Percentiles rank a stretch among this genome's conserved stretches.
phyloP scores from a whole-genome alignment of 2,888 invertebrate genomes.

The Cerastoderma edule region DNA sequence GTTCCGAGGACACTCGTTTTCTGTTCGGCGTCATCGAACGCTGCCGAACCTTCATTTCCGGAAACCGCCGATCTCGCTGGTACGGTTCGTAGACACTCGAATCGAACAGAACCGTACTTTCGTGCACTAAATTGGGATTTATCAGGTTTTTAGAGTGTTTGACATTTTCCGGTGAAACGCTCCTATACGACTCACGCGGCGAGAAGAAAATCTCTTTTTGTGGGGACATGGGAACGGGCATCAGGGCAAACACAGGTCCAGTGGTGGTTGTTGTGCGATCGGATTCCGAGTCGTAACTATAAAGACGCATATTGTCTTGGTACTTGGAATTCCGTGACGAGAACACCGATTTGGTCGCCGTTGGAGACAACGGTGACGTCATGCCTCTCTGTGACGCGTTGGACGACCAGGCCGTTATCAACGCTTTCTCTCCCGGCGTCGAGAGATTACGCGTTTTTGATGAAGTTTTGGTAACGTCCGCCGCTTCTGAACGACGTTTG shows the following conservation, averaged over 20 bases:
- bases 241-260: slow-evolving; percentile 39
- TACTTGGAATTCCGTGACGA: slow-evolving; percentile 34
- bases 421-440: slow-evolving; percentile 67
- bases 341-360: slow-evolving; percentile 10
- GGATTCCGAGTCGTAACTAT: slow-evolving; percentile 34
- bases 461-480: slow-evolving; percentile 26
- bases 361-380: slow-evolving; percentile 31
- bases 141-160: background rate
- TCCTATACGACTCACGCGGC: slow-evolving; percentile 27
- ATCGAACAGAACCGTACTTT: slow-evolving; percentile 5
- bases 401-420: slow-evolving; percentile 63
- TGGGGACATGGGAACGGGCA: slow-evolving; percentile 37
- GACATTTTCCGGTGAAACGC: slow-evolving; percentile 29
- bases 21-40: slow-evolving; percentile 42
- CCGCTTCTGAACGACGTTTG: slow-evolving; percentile 54
- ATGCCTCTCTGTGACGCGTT: slow-evolving; percentile 51
- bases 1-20: slow-evolving; percentile 34
- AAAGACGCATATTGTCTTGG: slow-evolving; percentile 16
- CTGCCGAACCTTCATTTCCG: slow-evolving; percentile 42
- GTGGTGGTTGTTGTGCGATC: slow-evolving; percentile 28
- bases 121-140: slow-evolving; percentile 1
- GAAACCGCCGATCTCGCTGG: slow-evolving; percentile 49
- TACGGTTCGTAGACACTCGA: slow-evolving; percentile 41
- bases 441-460: slow-evolving; percentile 45
- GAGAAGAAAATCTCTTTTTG: slow-evolving; percentile 22